phyloP scores from a whole-genome alignment of 2,113 vertebrate genomes.

The Platysteira castanea region DNA sequence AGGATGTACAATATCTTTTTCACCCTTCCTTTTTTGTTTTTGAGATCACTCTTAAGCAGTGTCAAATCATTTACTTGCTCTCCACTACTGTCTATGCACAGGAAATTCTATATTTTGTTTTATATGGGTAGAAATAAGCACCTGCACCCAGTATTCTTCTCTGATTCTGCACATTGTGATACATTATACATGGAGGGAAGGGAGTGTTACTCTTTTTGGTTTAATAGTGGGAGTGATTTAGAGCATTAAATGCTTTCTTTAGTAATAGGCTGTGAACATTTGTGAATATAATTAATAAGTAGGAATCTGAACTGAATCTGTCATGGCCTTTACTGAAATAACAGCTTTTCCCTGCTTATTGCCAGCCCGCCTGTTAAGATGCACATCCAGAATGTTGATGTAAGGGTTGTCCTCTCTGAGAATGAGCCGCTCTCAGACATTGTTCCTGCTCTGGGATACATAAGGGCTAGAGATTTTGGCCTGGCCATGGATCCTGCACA shows the following conservation, averaged over 20 bases:
- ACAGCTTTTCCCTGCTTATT: not conserved
- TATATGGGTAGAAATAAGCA: not conserved
- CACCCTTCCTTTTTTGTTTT: not conserved
- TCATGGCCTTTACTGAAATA: not conserved
- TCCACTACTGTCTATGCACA: not conserved
- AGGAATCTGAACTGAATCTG: not conserved
- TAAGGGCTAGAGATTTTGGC: not conserved
- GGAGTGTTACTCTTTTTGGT: not conserved
- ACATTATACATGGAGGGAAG: not conserved
- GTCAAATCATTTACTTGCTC: not conserved
- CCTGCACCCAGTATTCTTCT: not conserved
- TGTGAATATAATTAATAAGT: not conserved
- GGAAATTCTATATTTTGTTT: not conserved
- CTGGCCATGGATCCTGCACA: not conserved
- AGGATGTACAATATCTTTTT: not conserved
- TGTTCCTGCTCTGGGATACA: not conserved
- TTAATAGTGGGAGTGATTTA: not conserved
- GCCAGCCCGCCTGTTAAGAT: not conserved
- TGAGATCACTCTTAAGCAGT: not conserved
- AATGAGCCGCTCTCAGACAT: accelerated
- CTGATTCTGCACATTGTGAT: not conserved
- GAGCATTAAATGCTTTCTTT: not conserved
- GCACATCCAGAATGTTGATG: not conserved
- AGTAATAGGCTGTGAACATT: not conserved
- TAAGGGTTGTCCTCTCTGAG: not conserved